Percentiles rank a stretch among this genome's conserved stretches.
These are phyloP conservation scores for Lateolabrax maculatus DNA, from an alignment of 2,797 vertebrate species.

Conservation along the genomic window DNA sequence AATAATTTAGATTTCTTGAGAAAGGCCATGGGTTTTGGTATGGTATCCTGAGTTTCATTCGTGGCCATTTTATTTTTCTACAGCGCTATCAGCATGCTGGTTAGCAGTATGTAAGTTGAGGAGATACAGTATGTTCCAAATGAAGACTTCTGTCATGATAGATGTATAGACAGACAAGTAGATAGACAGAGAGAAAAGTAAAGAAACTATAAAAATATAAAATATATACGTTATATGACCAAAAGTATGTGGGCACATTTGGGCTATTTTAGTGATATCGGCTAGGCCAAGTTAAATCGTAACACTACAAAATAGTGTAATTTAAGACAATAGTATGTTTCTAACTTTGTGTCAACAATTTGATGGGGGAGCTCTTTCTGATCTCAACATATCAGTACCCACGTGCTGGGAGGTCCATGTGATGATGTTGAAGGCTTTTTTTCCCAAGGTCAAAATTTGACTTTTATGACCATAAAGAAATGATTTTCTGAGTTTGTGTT, in stretches of 20 bases:
- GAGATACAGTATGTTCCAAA: constrained; percentile 20
- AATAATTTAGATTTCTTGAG: constrained; percentile 33
- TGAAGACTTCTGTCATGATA: constrained; percentile 24
- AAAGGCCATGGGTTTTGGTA: constrained; percentile 1
- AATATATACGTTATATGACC: neutral
- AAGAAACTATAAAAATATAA: neutral
- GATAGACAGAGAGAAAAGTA: neutral
- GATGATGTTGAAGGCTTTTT: neutral
- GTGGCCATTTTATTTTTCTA: constrained; percentile 39
- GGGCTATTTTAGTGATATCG: neutral
- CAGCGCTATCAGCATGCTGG: constrained; percentile 12
- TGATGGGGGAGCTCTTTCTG: neutral
- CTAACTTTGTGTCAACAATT: neutral
- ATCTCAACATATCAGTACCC: neutral
- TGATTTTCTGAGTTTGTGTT: neutral
- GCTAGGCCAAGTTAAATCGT: neutral
- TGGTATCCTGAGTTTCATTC: constrained; percentile 29
- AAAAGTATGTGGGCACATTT: neutral
- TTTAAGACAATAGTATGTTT: neutral
- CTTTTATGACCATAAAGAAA: neutral
- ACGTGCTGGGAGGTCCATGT: neutral
- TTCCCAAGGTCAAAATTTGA: neutral
- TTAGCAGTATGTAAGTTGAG: constrained; percentile 10
- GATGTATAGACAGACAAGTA: neutral
- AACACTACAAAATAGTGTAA: neutral